Conservation (phyloP, 2,113 vertebrate genomes). For the Trichomycterus rosablanca region DNA sequence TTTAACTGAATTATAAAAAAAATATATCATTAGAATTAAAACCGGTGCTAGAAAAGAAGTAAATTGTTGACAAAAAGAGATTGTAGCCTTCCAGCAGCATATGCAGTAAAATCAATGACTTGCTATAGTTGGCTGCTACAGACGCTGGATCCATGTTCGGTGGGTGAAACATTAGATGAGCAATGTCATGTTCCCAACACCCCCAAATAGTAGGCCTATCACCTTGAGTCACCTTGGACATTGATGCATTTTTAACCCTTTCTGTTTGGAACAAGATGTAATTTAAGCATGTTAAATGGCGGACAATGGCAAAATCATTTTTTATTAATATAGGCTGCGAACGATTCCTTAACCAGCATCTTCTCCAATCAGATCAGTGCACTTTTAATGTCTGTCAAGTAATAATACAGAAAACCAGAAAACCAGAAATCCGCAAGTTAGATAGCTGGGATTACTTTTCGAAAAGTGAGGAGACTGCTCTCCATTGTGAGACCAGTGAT, state of each 20-base stretch:
- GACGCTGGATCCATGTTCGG: constrained; percentile 44
- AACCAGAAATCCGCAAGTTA: no score
- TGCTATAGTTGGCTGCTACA: constrained; percentile 43
- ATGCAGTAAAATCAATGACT: constrained; percentile 48
- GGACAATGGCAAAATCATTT: no score
- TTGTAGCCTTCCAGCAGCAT: constrained; percentile 44
- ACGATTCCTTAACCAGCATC: no score
- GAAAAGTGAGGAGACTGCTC: no score
- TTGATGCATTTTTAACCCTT: constrained; percentile 90
- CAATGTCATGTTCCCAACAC: constrained; percentile 28
- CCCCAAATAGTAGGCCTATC: constrained; percentile 56
- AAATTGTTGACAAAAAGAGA: neutral
- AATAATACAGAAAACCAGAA: no score
- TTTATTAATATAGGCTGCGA: no score
- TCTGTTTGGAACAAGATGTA: constrained; percentile 4
- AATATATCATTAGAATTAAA: no score
- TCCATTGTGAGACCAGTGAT: no score
- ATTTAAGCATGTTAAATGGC: neutral
- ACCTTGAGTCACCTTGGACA: constrained; percentile 89
- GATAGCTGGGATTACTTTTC: no score
- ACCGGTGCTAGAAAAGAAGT: neutral
- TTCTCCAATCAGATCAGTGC: no score
- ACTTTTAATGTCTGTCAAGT: no score
- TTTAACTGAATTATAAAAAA: neutral
- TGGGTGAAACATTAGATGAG: constrained; percentile 50